A percentile compares a stretch with the other conserved stretches of the same genome.
Conservation (phyloP, 2,113 vertebrate genomes). For the Oceanites oceanicus region DNA sequence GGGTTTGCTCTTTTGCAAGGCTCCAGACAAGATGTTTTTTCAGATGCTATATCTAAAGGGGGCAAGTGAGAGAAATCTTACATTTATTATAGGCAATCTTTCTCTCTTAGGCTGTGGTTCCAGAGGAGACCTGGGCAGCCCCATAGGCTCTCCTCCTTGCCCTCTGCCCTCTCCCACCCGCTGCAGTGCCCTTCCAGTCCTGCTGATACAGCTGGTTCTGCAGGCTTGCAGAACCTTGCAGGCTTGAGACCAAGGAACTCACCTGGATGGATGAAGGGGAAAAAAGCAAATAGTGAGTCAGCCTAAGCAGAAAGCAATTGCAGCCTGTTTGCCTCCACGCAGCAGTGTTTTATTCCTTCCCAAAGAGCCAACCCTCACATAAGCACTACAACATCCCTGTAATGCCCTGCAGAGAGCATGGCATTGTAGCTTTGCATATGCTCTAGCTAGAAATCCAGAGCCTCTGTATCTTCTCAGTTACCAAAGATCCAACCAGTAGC, state of each 20-base stretch:
- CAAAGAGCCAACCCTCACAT: not conserved
- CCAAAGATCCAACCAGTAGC: not conserved
- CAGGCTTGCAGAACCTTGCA: not conserved
- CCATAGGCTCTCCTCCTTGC: not conserved
- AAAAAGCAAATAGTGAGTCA: not conserved
- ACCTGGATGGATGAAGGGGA: not conserved
- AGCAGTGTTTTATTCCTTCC: not conserved
- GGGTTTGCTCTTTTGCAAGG: not conserved
- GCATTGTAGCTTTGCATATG: not conserved
- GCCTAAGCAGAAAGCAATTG: not conserved
- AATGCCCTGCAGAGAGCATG: not conserved
- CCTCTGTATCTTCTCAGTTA: not conserved
- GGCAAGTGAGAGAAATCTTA: not conserved
- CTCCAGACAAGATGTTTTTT: not conserved
- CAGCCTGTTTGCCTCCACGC: not conserved
- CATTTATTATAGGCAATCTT: not conserved
- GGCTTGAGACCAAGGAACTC: not conserved
- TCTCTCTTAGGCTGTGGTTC: not conserved
- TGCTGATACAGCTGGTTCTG: not conserved
- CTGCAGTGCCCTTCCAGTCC: not conserved
- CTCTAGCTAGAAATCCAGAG: not conserved
- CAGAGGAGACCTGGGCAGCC: not conserved
- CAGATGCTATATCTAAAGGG: not conserved
- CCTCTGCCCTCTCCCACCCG: not conserved
- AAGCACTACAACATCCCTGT: not conserved